Evolutionary conservation across 2,113 vertebrate species (phyloP), one percentile per base, ranked within the genome.

Genomic region (Rhinolophus ferrumequinum): DNA sequence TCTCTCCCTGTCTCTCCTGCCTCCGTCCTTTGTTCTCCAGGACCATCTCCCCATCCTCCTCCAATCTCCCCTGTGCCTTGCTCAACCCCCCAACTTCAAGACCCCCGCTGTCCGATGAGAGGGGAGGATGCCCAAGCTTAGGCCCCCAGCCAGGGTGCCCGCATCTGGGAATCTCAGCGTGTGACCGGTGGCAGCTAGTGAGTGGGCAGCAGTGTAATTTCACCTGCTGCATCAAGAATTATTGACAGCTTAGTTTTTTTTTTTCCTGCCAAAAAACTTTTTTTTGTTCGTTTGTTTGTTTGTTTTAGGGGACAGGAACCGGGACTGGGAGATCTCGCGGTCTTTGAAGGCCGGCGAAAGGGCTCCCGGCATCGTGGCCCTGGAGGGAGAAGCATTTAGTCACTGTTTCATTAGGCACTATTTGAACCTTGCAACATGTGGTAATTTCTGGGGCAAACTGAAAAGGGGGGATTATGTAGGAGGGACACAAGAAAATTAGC

Each of bases 381-480:
- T 97, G 98, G 98, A 98, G 98, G 98, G 98, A 98, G 98, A 99
- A 99, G 98, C 98, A 98, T 99, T 99, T 99, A 99, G 99, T 98
- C 99, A 99, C 99, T 99, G 99, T 99, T 99, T 99, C 99, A 99
- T 99, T 99, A 99, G 99, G 99, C 99, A 98, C 99, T 99, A 99
- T 99, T 99, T 99, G 99, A 99, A 99, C 99, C 99, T 99, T 99
- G 99, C 99, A 99, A 99, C 99, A 99, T 99, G 98, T 98, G 99
- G 99, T 99, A 99, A 99, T 99, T 99, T 99, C 99, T 99, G 98
- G 99, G 99, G 98, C 98, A 99, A 98, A 96, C 98, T 99, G 98
- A 98, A 99, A 99, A 99, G 99, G 99, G 98, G 97, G 99, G 99
- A 99, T 99, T 99, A 99, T 98, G 99, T 98, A 98, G 99, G 99